Evolutionary conservation across 2,113 vertebrate species (phyloP).

Genomic region (Prolemur simus): DNA sequence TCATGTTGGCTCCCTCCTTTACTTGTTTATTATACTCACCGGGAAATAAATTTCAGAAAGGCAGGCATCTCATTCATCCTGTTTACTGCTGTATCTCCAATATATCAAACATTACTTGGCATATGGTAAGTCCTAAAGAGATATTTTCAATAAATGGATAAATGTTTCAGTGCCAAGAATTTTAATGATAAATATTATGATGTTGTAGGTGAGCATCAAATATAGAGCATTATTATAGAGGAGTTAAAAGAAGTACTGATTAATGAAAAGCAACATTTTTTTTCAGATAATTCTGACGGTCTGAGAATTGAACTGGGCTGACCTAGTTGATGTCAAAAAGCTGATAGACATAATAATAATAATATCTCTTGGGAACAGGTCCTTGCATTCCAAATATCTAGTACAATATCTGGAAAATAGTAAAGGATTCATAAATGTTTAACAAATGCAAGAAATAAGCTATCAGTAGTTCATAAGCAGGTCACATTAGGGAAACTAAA

Average conservation of each 20-base stretch:
- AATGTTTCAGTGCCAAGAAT: not conserved
- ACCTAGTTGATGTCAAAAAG: not conserved
- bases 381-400: not conserved
- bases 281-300: not conserved
- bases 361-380: not conserved
- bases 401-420: not conserved
- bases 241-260: not conserved
- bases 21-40: not conserved
- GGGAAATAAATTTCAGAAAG: not conserved
- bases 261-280: not conserved
- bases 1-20: not conserved
- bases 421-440: not conserved
- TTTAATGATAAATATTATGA: not conserved
- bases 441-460: not conserved
- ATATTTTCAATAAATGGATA: not conserved
- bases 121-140: not conserved
- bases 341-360: not conserved
- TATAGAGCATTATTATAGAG: not conserved
- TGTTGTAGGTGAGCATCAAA: not conserved
- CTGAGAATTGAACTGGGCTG: not conserved
- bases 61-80: not conserved
- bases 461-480: conserved; percentile 40
- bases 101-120: not conserved
- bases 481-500: not conserved
- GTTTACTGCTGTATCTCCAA: not conserved